phyloP scores from a whole-genome alignment of 2,797 vertebrate genomes.

The Erithacus rubecula region DNA sequence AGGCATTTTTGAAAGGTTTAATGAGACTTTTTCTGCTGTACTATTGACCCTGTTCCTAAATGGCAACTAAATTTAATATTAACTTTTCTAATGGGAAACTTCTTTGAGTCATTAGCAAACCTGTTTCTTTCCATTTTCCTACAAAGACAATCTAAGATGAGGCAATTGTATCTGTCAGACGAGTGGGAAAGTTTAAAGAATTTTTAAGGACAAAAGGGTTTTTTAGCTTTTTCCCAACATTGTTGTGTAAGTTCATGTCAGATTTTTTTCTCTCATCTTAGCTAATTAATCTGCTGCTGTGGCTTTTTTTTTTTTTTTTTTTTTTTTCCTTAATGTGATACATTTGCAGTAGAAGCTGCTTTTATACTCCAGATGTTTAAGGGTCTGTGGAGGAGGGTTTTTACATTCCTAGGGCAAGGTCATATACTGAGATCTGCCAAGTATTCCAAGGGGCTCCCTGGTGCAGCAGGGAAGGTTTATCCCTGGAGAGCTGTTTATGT shows the following conservation, averaged over 20 bases:
- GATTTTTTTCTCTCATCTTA: not conserved
- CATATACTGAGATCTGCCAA: not conserved
- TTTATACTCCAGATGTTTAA: not conserved
- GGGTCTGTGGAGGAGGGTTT: not conserved
- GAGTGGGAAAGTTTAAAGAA: not conserved
- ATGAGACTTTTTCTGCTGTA: not conserved
- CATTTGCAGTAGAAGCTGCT: not conserved
- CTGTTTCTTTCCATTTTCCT: not conserved
- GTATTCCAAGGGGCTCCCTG: not conserved
- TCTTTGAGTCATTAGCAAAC: slow-evolving; percentile 10
- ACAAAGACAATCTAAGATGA: not conserved
- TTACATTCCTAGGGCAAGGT: not conserved
- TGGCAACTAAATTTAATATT: not conserved
- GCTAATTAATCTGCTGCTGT: not conserved
- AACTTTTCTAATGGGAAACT: slow-evolving; percentile 3
- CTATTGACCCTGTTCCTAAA: not conserved
- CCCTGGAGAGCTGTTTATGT: not conserved
- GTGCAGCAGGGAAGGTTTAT: not conserved
- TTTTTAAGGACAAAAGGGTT: not conserved
- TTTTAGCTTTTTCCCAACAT: not conserved
- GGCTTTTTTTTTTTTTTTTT: not conserved
- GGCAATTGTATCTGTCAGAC: not conserved
- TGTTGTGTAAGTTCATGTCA: not conserved
- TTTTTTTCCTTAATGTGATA: not conserved
- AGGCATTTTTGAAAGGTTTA: not conserved